Base-by-base conservation (phyloP, 2,888 invertebrate species). In the Panorpa germanica region DNA sequence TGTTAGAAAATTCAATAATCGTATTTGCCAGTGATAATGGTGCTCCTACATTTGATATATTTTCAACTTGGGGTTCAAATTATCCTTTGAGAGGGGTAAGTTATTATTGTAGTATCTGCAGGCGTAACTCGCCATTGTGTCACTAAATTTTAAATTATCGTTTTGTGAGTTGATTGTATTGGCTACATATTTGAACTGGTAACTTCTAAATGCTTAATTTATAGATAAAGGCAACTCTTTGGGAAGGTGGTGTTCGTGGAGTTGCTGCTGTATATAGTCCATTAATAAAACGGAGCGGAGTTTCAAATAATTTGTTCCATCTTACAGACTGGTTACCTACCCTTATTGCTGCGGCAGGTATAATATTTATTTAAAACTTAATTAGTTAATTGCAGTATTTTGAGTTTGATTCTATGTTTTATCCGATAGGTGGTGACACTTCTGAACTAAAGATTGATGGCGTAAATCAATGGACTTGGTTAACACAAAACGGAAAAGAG, bases 1-100 rank as follows among this genome's bases (percentile, higher is more conserved):
- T 86, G 53, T 55, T 90, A 37, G 58, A 81, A 23, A 75, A 90
- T 46, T 77, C 85, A 2, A 67, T 93, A 25, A 63, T 93, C 30
- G 52, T 85, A 2, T 93, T 91, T 47, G 67, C 77, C 40, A 76
- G 85, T 8, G 93, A 91, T 48, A 91, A 91, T 47, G 86, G 88
- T 1, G 82, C 74, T 0, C 80, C 81, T 28, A 72, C 81, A 2
- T 56, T 63, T 32, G 85, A 82, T 0, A 43, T 63, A 28, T 68
- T 71, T 44, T 47, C 60, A 28, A 90, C 85, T 51, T 65, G 66
- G 28, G 81, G 71, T 7, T 78, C 77, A 11, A 81, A 81, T 52
- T 77, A 66, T 61, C 82, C 82, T n/a, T 48, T 82, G 7, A 61
- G 75, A 48, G 82, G 82, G 11, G 78, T 75, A 53, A 55, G 56